Evolutionary conservation across 1,140 invertebrate genomes (phyloP).

Genomic region (Zeugodacus cucurbitae): DNA sequence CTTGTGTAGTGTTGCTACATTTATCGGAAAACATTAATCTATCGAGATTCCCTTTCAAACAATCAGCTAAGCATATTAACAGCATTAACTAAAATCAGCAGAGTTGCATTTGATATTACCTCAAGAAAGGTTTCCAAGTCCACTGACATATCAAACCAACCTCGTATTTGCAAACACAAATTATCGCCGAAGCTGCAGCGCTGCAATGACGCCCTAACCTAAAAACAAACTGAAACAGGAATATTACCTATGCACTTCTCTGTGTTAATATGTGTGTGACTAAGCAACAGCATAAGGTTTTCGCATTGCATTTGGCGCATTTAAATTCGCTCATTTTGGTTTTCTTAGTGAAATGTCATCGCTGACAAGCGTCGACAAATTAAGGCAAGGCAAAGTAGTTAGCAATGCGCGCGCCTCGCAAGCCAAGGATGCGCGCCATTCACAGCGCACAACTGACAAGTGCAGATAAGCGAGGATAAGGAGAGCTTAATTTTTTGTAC

Average conservation of each 20-base stretch:
- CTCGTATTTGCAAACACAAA: neutral
- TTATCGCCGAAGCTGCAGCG: neutral
- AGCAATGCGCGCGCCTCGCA: neutral
- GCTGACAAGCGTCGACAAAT: conserved; percentile 17
- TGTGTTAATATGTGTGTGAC: neutral
- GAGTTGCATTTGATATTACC: too few species aligned
- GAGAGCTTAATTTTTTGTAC: conserved; percentile 1
- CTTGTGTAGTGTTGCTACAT: too few species aligned
- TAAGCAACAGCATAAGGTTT: neutral
- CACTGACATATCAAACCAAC: neutral
- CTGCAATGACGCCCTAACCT: neutral
- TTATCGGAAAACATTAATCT: too few species aligned
- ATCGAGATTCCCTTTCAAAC: too few species aligned
- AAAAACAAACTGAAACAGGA: neutral
- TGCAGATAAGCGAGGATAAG: conserved; percentile 37
- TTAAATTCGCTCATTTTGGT: neutral
- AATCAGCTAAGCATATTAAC: too few species aligned
- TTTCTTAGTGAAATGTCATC: neutral
- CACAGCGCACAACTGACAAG: neutral
- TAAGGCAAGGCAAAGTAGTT: neutral
- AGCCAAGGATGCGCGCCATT: neutral
- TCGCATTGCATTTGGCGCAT: neutral
- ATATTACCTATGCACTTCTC: too few species aligned
- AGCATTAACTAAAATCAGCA: too few species aligned
- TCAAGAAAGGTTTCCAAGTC: too few species aligned